These are phyloP conservation scores for Podarcis lilfordi DNA, from an alignment of 2,797 vertebrate species.

Conservation along the genomic window DNA sequence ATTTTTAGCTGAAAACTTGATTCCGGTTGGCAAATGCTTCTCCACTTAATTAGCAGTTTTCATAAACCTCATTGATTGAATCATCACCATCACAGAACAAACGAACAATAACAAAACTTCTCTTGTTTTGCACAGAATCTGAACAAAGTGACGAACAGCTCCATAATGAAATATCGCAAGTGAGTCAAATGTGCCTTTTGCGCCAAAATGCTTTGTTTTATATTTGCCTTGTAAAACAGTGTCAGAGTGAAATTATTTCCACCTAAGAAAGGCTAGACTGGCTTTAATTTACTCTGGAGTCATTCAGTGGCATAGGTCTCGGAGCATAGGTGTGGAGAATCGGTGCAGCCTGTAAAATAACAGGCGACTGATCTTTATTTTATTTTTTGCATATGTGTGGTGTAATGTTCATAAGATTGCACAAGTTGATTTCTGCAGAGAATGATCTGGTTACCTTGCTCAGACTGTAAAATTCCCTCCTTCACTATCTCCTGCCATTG, in stretches of 20 bases:
- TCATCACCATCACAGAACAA: not conserved
- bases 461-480: too few relatives aligned
- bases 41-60: not conserved
- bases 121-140: conserved; percentile 81
- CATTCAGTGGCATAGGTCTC: not conserved
- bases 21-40: not conserved
- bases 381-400: not conserved
- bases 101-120: not conserved
- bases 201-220: conserved; percentile 8
- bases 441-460: not conserved
- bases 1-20: not conserved
- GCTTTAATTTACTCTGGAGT: not conserved
- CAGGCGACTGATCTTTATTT: not conserved
- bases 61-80: not conserved
- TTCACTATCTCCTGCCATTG: too few relatives aligned
- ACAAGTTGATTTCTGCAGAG: not conserved
- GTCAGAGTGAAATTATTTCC: not conserved
- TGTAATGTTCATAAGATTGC: not conserved
- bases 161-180: conserved; percentile 96
- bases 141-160: conserved; percentile 96
- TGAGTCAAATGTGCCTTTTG: conserved; percentile 61
- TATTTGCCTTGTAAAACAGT: not conserved
- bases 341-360: not conserved
- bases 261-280: not conserved
- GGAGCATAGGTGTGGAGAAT: not conserved